These are phyloP conservation scores for Fissipunctia ypsillon DNA, from an alignment of 2,888 invertebrate genomes.

Conservation along the genomic window DNA sequence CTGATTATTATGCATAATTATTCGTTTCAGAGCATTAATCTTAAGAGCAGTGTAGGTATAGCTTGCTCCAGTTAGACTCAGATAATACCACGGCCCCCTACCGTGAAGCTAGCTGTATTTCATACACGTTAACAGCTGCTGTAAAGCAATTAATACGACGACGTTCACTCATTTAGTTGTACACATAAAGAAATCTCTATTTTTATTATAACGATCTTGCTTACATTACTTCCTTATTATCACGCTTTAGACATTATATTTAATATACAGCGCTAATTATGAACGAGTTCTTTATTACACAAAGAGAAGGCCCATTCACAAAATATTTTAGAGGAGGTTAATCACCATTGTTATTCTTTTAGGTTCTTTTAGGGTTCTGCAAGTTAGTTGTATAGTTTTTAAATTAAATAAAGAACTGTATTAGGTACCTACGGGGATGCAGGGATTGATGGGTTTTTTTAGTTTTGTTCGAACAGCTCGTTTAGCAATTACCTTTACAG, in stretches of 20 bases:
- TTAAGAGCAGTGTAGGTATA: slow-evolving; percentile 23
- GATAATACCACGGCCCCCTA: slow-evolving; percentile 73
- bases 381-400: not conserved
- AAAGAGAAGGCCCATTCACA: slow-evolving; percentile 81
- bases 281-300: slow-evolving; percentile 84
- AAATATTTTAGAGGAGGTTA: slow-evolving; percentile 83
- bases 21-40: slow-evolving; percentile 26
- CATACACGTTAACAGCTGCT: slow-evolving; percentile 80
- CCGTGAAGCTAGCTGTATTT: slow-evolving; percentile 78
- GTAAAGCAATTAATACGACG: slow-evolving; percentile 83
- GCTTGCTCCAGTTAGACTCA: slow-evolving; percentile 57
- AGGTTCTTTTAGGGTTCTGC: slow-evolving; percentile 75
- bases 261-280: slow-evolving; percentile 89
- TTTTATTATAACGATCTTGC: slow-evolving; percentile 86
- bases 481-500: not conserved
- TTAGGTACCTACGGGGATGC: not conserved
- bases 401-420: not conserved
- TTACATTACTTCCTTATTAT: slow-evolving; percentile 89
- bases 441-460: not conserved
- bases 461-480: not conserved
- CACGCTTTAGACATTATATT: slow-evolving; percentile 86
- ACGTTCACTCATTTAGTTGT: slow-evolving; percentile 84
- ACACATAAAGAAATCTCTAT: slow-evolving; percentile 87
- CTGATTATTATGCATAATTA: slow-evolving; percentile 28
- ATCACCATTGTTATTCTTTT: slow-evolving; percentile 83